phyloP scores from a whole-genome alignment of 1,140 invertebrate genomes.

The Triops cancriformis region DNA sequence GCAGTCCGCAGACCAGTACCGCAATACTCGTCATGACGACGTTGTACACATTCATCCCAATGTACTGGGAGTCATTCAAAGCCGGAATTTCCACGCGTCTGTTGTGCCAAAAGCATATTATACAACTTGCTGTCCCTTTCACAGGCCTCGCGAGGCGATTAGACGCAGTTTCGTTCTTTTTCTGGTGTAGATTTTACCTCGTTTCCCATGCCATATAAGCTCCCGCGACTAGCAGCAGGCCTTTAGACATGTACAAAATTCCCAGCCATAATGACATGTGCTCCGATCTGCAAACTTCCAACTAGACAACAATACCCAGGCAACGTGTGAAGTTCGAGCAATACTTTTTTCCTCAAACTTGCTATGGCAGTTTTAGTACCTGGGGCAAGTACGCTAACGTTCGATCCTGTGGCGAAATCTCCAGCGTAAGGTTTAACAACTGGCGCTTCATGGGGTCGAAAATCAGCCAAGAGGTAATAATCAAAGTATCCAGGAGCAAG shows the following conservation, averaged over 20 bases:
- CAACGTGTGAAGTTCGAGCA: background rate
- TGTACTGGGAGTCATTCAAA: constrained; percentile 94
- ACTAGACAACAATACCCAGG: constrained; percentile 45
- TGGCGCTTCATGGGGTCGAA: constrained; percentile 76
- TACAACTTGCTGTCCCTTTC: background rate
- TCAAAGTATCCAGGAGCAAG: constrained; percentile 64
- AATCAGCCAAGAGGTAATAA: constrained; percentile 68
- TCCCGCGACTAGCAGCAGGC: constrained; percentile 72
- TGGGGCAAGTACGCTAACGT: constrained; percentile 79
- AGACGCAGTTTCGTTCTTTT: too few relatives aligned
- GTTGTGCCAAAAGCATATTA: background rate
- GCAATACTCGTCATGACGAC: constrained; percentile 79
- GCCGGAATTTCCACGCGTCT: constrained; percentile 93
- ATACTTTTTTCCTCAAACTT: constrained; percentile 2
- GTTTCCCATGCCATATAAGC: constrained; percentile 99
- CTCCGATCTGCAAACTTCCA: constrained; percentile 75
- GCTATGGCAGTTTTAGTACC: constrained; percentile 47
- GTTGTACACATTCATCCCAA: constrained; percentile 84
- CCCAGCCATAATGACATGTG: constrained; percentile 79
- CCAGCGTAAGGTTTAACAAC: constrained; percentile 69
- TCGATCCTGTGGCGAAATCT: constrained; percentile 62
- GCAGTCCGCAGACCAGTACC: constrained; percentile 72
- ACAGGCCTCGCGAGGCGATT: too few relatives aligned
- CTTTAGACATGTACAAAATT: constrained; percentile 81
- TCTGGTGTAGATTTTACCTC: constrained; percentile 41